Percentiles rank a stretch among this genome's conserved stretches.
Evolutionary conservation across 2,113 vertebrate species (phyloP).

Genomic region (Oncorhynchus mykiss): DNA sequence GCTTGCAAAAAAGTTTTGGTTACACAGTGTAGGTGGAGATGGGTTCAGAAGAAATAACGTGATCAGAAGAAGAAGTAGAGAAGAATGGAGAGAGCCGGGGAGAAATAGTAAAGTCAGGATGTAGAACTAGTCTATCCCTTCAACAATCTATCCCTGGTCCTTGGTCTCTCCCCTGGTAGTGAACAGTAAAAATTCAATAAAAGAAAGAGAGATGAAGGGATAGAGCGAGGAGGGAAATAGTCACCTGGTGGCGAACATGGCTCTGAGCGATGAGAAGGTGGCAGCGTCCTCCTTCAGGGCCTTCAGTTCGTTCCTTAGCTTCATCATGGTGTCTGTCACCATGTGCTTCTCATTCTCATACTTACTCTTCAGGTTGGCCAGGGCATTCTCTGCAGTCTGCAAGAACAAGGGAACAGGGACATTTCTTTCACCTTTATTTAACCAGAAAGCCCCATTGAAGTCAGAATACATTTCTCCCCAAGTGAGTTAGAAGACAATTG

Average conservation of each 20-base stretch:
- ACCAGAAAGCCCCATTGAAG: too few relatives aligned
- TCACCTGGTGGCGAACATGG: constrained; percentile 97
- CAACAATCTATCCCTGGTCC: neutral
- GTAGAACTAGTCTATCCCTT: neutral
- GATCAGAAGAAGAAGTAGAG: neutral
- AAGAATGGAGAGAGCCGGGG: neutral
- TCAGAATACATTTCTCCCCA: neutral
- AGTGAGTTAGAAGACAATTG: neutral
- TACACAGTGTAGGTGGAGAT: constrained; percentile 13
- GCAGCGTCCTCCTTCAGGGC: constrained; percentile 96
- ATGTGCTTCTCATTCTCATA: constrained; percentile 95
- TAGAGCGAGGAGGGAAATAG: too few relatives aligned
- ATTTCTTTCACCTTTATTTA: too few relatives aligned
- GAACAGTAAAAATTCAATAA: too few relatives aligned
- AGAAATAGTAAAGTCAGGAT: neutral
- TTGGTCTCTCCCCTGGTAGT: neutral
- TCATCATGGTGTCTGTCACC: constrained; percentile 96
- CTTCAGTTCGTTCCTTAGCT: constrained; percentile 94
- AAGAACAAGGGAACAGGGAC: constrained; percentile 15
- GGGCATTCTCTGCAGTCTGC: constrained; percentile 92
- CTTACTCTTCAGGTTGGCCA: constrained; percentile 95
- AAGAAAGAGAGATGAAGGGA: too few relatives aligned
- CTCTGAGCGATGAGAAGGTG: constrained; percentile 95
- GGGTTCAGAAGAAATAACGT: too few relatives aligned
- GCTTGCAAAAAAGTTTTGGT: neutral